Evolutionary conservation across 2,888 invertebrate genomes (phyloP).

Genomic region (Epinotia brunnichana): DNA sequence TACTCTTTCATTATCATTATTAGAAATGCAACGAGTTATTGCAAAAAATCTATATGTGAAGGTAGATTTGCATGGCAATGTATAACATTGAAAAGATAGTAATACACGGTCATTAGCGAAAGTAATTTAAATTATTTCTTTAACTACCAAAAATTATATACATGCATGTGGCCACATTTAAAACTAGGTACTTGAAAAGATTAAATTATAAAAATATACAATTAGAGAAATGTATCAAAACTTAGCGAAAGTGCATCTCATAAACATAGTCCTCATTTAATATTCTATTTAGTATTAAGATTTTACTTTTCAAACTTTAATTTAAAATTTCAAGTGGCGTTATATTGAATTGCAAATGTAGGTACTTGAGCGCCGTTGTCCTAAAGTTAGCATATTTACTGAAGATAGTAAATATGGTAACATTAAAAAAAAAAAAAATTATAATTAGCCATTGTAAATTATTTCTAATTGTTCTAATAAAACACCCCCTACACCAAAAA

Average conservation of each 20-base stretch:
- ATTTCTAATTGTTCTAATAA: no score
- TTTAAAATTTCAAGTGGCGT: not conserved
- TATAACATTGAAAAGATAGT: not conserved
- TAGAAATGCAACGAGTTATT: not conserved
- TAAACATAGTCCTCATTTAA: not conserved
- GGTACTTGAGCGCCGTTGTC: no score
- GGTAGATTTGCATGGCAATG: slow-evolving; percentile 6
- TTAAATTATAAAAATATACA: no score
- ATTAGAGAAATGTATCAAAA: no score
- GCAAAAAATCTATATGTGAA: not conserved
- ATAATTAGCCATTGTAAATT: no score
- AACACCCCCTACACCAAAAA: no score
- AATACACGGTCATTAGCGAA: not conserved
- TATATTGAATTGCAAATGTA: not conserved
- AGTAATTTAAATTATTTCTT: no score
- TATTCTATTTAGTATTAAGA: not conserved
- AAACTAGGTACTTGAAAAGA: no score
- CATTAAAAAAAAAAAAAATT: no score
- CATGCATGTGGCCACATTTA: no score
- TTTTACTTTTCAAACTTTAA: not conserved
- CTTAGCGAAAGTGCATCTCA: not conserved
- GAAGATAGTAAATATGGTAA: no score
- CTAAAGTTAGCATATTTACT: not conserved
- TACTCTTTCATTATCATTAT: not conserved
- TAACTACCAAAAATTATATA: no score